These are phyloP conservation scores for Eretmochelys imbricata DNA, from an alignment of 2,113 vertebrate genomes.

Conservation along the genomic window DNA sequence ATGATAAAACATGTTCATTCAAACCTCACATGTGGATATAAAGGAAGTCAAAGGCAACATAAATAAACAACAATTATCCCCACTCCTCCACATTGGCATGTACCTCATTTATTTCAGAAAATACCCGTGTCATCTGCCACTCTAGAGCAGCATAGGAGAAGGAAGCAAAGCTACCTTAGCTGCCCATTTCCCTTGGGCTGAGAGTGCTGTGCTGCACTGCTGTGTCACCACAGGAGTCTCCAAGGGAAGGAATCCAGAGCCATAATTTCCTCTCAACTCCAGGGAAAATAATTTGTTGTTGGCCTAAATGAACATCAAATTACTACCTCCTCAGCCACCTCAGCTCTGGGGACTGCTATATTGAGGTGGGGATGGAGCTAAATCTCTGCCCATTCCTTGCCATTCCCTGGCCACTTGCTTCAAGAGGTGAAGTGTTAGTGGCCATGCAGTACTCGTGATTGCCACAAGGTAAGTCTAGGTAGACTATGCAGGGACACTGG, in stretches of 20 bases:
- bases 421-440: neutral
- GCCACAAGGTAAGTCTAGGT: neutral
- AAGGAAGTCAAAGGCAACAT: neutral
- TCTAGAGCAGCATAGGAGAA: neutral
- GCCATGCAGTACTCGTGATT: neutral
- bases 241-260: neutral
- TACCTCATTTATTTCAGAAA: neutral
- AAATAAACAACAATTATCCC: neutral
- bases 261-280: neutral
- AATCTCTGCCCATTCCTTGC: rapidly evolving
- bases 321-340: rapidly evolving
- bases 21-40: neutral
- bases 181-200: rapidly evolving
- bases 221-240: neutral
- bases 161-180: neutral
- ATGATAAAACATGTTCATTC: neutral
- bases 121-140: neutral
- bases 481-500: neutral
- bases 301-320: neutral
- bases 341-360: neutral
- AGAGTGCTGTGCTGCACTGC: neutral
- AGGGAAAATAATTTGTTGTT: neutral
- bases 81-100: neutral
- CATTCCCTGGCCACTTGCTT: neutral
- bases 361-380: neutral